Percentiles rank a stretch among this genome's conserved stretches.
phyloP scores from a whole-genome alignment of 92 coral and sea anemone species.

The Palythoa heliodiscus region DNA sequence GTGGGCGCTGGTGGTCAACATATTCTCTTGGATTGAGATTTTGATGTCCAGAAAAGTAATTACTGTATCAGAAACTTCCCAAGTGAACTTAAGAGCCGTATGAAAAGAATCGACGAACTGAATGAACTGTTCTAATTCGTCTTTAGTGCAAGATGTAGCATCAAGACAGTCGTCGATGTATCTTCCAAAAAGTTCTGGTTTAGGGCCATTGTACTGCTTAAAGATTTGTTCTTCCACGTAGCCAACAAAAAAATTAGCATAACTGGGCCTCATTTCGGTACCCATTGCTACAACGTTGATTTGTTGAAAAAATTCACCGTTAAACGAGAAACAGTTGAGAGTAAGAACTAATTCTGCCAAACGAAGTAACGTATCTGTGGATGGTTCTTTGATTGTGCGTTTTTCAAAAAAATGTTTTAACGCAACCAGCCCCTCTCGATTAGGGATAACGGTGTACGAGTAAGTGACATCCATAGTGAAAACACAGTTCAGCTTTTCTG shows the following conservation, averaged over 20 bases:
- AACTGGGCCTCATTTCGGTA: slow-evolving; percentile 54
- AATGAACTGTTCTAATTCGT: background rate
- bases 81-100: slow-evolving; percentile 24
- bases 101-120: slow-evolving; percentile 16
- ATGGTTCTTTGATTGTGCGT: background rate
- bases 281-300: slow-evolving; percentile 41
- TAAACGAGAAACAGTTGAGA: too few relatives aligned
- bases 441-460: slow-evolving; percentile 46
- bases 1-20: too few relatives aligned
- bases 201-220: slow-evolving; percentile 34
- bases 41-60: too few relatives aligned
- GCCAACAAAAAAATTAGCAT: slow-evolving; percentile 55
- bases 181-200: too few relatives aligned
- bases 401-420: too few relatives aligned
- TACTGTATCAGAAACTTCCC: background rate
- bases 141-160: slow-evolving; percentile 34
- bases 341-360: slow-evolving; percentile 25
- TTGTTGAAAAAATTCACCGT: slow-evolving; percentile 30
- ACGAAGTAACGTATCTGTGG: slow-evolving; percentile 61
- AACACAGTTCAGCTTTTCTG: too few relatives aligned
- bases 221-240: slow-evolving; percentile 37
- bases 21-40: background rate
- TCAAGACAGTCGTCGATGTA: too few relatives aligned
- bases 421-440: too few relatives aligned
- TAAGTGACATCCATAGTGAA: slow-evolving; percentile 24